Evolutionary conservation across 2,797 vertebrate species (phyloP).

Genomic region (Bucorvus abyssinicus): DNA sequence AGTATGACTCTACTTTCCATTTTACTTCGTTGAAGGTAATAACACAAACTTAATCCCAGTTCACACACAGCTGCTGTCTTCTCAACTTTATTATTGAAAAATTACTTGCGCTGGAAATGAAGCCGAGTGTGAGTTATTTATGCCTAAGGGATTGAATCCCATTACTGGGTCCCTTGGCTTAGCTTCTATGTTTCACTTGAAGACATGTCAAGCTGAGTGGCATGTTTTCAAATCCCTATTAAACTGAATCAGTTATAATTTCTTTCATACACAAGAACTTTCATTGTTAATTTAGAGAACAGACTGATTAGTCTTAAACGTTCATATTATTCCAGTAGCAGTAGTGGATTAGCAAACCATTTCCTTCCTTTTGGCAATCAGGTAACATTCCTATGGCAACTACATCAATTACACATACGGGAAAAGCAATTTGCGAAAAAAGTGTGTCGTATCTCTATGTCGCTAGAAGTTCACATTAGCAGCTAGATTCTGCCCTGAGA

Average conservation of each 20-base stretch:
- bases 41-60: not conserved
- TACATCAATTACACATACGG: accelerated
- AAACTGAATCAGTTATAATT: not conserved
- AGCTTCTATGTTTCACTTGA: not conserved
- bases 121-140: not conserved
- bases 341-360: not conserved
- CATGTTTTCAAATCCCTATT: not conserved
- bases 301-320: not conserved
- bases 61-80: not conserved
- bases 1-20: not conserved
- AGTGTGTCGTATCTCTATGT: not conserved
- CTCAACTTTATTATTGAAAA: not conserved
- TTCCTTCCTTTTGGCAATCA: not conserved
- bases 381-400: not conserved
- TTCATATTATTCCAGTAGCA: not conserved
- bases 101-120: not conserved
- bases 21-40: not conserved
- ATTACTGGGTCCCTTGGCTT: not conserved
- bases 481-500: not conserved
- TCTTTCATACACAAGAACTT: not conserved
- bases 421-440: not conserved
- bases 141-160: not conserved
- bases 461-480: not conserved
- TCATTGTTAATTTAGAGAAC: not conserved
- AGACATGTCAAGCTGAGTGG: not conserved